These are phyloP conservation scores for Leptinotarsa undecemlineata DNA, from an alignment of 1,140 invertebrate species.

Conservation along the genomic window DNA sequence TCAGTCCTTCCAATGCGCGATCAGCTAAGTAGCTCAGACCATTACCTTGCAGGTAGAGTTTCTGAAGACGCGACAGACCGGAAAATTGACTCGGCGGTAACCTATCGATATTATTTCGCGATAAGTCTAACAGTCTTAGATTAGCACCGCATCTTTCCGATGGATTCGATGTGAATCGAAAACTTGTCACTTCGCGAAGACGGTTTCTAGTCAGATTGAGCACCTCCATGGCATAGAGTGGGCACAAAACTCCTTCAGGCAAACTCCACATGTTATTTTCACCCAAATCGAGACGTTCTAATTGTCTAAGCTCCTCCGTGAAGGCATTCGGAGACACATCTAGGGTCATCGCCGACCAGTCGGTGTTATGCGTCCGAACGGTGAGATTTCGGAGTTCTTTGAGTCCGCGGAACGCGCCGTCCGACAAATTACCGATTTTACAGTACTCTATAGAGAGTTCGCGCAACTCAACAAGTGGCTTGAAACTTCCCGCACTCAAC, in stretches of 20 bases:
- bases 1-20: constrained; percentile 78
- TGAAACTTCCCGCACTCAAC: constrained; percentile 81
- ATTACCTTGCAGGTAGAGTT: constrained; percentile 67
- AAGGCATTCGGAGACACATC: constrained; percentile 78
- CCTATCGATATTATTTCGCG: constrained; percentile 80
- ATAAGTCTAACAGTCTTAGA: constrained; percentile 76
- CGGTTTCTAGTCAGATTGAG: constrained; percentile 82
- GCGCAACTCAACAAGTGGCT: constrained; percentile 77
- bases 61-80: constrained; percentile 62
- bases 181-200: constrained; percentile 75
- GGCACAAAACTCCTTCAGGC: constrained; percentile 81
- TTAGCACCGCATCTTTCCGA: constrained; percentile 73
- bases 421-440: constrained; percentile 85
- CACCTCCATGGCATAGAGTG: constrained; percentile 73
- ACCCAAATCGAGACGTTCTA: constrained; percentile 81
- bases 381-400: constrained; percentile 82
- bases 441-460: constrained; percentile 88
- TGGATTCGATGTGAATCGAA: constrained; percentile 70
- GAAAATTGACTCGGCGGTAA: constrained; percentile 77
- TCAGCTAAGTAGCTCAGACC: constrained; percentile 77
- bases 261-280: constrained; percentile 86
- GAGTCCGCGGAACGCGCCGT: constrained; percentile 80
- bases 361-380: constrained; percentile 84
- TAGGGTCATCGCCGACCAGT: constrained; percentile 84
- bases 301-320: constrained; percentile 70